Conservation (phyloP, 1,140 invertebrate genomes). For the Andricus grossulariae region DNA sequence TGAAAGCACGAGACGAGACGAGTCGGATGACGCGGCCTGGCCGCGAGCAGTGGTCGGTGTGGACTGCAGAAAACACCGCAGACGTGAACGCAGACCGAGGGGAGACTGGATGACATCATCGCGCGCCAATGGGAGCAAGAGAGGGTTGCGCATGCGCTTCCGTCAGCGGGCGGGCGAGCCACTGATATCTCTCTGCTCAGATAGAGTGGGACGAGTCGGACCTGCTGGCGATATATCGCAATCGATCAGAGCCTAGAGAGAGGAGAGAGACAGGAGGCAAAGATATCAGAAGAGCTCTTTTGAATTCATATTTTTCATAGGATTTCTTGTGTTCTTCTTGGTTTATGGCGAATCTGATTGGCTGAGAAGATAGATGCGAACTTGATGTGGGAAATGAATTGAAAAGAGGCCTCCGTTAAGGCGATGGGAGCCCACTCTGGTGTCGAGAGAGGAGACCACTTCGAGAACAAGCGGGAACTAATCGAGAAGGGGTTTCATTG, state of each 20-base stretch:
- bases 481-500: slow-evolving; percentile 9
- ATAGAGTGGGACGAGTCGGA: slow-evolving; percentile 49
- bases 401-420: too few species aligned
- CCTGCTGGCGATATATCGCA: slow-evolving; percentile 72
- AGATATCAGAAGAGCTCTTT: too few species aligned
- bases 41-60: slow-evolving; percentile 68
- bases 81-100: slow-evolving; percentile 72
- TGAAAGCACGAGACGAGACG: slow-evolving; percentile 54
- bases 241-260: slow-evolving; percentile 61
- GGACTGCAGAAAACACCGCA: slow-evolving; percentile 74
- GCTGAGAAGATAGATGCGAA: too few species aligned
- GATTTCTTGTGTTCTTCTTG: too few species aligned
- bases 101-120: slow-evolving; percentile 75
- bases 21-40: slow-evolving; percentile 61
- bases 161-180: slow-evolving; percentile 47
- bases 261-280: too few species aligned
- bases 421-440: slow-evolving; percentile 32
- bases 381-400: too few species aligned
- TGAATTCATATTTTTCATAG: too few species aligned
- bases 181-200: too few species aligned
- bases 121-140: slow-evolving; percentile 61
- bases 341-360: too few species aligned
- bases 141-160: slow-evolving; percentile 45
- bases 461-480: slow-evolving; percentile 61
- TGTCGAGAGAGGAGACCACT: slow-evolving; percentile 37